Evolutionary conservation across 2,888 invertebrate genomes (phyloP).

Genomic region (Tetranychus piercei): DNA sequence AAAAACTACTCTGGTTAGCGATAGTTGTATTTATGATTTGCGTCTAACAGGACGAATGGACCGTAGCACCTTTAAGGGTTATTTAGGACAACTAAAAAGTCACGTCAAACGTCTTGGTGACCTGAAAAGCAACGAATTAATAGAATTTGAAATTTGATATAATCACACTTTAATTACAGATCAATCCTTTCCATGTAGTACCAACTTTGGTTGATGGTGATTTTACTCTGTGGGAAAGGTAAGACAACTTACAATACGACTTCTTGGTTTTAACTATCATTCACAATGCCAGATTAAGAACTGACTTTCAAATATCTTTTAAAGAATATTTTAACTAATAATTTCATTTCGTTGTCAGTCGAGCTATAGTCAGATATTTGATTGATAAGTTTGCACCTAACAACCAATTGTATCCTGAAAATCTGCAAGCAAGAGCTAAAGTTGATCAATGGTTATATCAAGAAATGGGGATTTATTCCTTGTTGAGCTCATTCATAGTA

Average conservation of each 20-base stretch:
- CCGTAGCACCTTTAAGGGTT: constrained; percentile 42
- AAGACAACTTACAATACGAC: not conserved
- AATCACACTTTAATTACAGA: not conserved
- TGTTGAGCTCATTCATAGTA: not conserved
- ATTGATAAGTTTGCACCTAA: not conserved
- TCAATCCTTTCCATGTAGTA: not conserved
- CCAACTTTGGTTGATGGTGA: not conserved
- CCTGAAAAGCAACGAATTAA: not conserved
- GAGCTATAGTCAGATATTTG: not conserved
- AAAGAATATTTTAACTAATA: not conserved
- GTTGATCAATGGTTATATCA: not conserved
- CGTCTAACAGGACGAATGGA: constrained; percentile 51
- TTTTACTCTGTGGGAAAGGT: not conserved
- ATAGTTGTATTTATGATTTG: constrained; percentile 67
- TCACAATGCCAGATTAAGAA: not conserved
- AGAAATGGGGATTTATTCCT: not conserved
- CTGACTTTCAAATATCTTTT: not conserved
- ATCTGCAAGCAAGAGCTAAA: not conserved
- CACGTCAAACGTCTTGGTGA: constrained; percentile 50
- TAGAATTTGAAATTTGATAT: too few relatives aligned
- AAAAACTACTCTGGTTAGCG: constrained; percentile 68
- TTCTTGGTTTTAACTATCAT: not conserved
- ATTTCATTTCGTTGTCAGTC: not conserved
- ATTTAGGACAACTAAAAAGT: constrained; percentile 39
- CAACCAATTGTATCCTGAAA: not conserved